Conservation (phyloP, 2,888 invertebrate species). For the Agonum fuliginosum region DNA sequence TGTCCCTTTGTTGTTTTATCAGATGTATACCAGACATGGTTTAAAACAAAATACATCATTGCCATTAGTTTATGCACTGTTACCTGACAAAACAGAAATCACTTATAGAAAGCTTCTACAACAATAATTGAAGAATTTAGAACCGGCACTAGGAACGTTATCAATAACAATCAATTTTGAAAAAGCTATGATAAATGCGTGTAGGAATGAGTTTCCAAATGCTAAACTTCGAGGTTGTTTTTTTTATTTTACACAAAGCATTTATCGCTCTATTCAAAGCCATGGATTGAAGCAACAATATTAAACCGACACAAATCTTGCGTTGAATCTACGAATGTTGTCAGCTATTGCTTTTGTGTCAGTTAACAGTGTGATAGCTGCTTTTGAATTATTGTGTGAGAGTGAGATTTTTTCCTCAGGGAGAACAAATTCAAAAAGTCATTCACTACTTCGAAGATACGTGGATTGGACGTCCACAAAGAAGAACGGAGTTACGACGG, state of each 20-base stretch:
- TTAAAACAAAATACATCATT: conserved; percentile 48
- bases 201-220: conserved; percentile 34
- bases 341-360: no score
- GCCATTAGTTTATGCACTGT: conserved; percentile 61
- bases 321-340: no score
- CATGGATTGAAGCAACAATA: conserved; percentile 51
- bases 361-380: no score
- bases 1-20: conserved; percentile 61
- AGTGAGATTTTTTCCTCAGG: no score
- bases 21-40: conserved; percentile 61
- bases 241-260: conserved; percentile 61
- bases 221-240: conserved; percentile 58
- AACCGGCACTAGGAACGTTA: conserved; percentile 34
- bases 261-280: conserved; percentile 59
- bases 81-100: conserved; percentile 55
- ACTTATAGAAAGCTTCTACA: conserved; percentile 10
- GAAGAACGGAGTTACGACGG: no score
- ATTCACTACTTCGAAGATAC: no score
- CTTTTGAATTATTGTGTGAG: no score
- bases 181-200: conserved; percentile 31
- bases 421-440: no score
- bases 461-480: no score
- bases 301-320: conserved; percentile 53
- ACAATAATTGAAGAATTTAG: conserved; percentile 36
- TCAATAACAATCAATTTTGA: conserved; percentile 52